Percentiles rank a stretch among this genome's conserved stretches.
These are phyloP conservation scores for Myotis vivesi DNA, from an alignment of 2,797 vertebrate species.

Conservation along the genomic window DNA sequence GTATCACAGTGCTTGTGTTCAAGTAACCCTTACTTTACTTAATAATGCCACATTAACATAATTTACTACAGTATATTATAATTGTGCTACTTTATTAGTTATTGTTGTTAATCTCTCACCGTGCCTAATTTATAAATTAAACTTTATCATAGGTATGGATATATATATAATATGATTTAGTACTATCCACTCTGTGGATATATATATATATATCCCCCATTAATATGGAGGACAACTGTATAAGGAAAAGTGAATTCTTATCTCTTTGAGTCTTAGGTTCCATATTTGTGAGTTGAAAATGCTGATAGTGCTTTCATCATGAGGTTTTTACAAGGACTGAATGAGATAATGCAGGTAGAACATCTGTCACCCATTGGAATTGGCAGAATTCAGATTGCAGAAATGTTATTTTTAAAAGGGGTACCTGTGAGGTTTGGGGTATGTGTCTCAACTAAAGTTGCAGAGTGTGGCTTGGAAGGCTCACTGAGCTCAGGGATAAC, in stretches of 20 bases:
- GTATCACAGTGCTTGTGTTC: background rate
- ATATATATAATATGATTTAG: background rate
- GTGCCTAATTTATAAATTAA: background rate
- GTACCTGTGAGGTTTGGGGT: background rate
- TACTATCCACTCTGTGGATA: background rate
- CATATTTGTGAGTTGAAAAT: background rate
- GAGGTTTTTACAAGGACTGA: background rate
- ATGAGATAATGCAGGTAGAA: background rate
- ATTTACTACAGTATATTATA: background rate
- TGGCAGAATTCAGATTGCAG: background rate
- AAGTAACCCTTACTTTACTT: background rate
- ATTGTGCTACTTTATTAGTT: background rate
- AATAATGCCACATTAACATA: background rate
- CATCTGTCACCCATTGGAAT: background rate
- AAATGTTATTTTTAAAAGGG: background rate
- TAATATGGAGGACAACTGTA: background rate
- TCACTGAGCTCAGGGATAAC: background rate
- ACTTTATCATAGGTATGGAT: background rate
- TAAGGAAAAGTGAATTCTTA: background rate
- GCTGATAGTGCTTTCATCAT: background rate
- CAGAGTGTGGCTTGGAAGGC: background rate
- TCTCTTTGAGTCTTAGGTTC: background rate
- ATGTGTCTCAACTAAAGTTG: background rate
- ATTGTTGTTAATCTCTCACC: background rate
- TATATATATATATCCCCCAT: background rate